A percentile compares a stretch with the other conserved stretches of the same genome.
These are phyloP conservation scores for Botrylloides violaceus DNA, from an alignment of 23 tunicate species.

Conservation along the genomic window DNA sequence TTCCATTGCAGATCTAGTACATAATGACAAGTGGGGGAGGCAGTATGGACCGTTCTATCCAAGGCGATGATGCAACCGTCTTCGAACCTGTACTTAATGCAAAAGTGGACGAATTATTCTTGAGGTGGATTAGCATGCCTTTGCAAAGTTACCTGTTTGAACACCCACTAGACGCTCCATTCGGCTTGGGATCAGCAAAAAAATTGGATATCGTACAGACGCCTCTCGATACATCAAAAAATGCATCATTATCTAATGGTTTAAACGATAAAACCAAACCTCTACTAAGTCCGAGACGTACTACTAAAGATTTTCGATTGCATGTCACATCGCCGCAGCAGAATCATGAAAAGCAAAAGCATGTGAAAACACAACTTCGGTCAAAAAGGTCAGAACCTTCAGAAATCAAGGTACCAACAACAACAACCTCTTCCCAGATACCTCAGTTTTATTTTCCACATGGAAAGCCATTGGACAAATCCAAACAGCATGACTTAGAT, in stretches of 20 bases:
- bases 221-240: not conserved
- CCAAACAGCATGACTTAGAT: not conserved
- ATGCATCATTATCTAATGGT: not conserved
- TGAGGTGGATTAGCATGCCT: slow-evolving; percentile 26
- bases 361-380: not conserved
- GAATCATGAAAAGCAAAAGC: not conserved
- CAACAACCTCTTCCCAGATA: not conserved
- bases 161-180: not conserved
- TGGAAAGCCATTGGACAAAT: slow-evolving; percentile 16
- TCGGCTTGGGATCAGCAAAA: not conserved
- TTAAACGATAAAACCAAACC: slow-evolving; percentile 5
- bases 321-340: not conserved
- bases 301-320: not conserved
- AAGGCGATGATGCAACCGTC: not conserved
- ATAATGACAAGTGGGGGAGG: no score
- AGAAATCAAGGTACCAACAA: not conserved
- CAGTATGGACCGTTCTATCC: not conserved
- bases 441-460: slow-evolving; percentile 36
- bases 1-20: no score
- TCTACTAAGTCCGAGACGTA: slow-evolving; percentile 2
- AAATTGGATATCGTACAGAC: not conserved
- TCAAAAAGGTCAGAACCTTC: not conserved
- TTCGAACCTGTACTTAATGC: slow-evolving; percentile 44
- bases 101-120: slow-evolving; percentile 66
- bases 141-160: slow-evolving; percentile 10